Base-by-base conservation (phyloP, 2,888 invertebrate species). In the Folsomia candida region DNA sequence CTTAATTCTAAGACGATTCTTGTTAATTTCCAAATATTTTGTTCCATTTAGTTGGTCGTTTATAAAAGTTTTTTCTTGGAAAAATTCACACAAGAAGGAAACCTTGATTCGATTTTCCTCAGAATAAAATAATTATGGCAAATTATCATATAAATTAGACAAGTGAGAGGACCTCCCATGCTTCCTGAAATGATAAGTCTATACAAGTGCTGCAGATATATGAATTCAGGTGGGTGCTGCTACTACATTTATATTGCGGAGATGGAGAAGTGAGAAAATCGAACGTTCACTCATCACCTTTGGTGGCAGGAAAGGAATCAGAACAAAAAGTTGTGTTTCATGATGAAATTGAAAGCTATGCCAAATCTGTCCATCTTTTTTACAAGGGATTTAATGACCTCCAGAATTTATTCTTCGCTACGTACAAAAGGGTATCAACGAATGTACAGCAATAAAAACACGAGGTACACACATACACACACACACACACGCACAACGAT, bases 71-170 rank as follows among this genome's bases (percentile, higher is more conserved):
- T 37, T 37, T 37, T 37, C 37, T 37, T 9, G 37, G 14, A 37
- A 37, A 47, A 37, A 60, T 28, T 28, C 58, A 58, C 64, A 64
- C 65, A 62, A 69, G 57, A 60, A 61, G 70, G 65, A 59, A 20
- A 27, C 37, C 20, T 62, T 37, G 47, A n/a, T 37, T 11, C 20
- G 18, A 9, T 51, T 57, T 57, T 25, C 54, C 51, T 69, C 18
- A 68, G 37, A 37, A 37, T 9, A 24, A 59, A 65, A 65, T 65
- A 65, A 65, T 65, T 65, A 54, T n/a, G 24, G 14, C 54, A 57
- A 54, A 65, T 65, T 65, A 65, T 65, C 65, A 65, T 65, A 65
- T 65, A 65, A 65, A 65, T 65, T 14, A 65, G 65, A 65, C 27
- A 54, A 54, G n/a, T 37, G 9, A 20, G 51, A 20, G 51, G 65